A percentile compares a stretch with the other conserved stretches of the same genome.
These are phyloP conservation scores for Leucophenga maculata DNA, from an alignment of 2,888 invertebrate species.

Conservation along the genomic window DNA sequence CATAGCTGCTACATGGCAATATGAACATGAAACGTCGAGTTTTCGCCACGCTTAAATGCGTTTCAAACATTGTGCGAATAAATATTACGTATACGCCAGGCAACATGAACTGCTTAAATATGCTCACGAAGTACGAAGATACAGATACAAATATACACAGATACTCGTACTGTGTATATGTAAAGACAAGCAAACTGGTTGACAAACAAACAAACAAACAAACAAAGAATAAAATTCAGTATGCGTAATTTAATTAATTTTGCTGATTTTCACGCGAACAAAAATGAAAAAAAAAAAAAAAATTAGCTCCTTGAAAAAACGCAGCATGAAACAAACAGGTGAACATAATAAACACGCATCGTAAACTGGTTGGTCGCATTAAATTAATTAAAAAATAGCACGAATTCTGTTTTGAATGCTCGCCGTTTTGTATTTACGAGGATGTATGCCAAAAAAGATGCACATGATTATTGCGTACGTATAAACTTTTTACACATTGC, in stretches of 20 bases:
- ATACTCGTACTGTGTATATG: no score
- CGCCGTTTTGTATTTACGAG: no score
- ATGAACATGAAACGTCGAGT: no score
- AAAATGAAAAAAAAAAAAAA: no score
- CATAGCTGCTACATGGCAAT: no score
- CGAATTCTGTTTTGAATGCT: background rate
- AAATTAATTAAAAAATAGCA: constrained; percentile 13
- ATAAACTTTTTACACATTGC: no score
- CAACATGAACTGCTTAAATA: background rate
- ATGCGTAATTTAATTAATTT: constrained; percentile 8
- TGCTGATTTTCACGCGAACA: background rate
- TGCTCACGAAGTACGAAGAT: background rate
- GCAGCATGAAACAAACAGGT: no score
- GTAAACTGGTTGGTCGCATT: background rate
- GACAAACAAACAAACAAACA: background rate
- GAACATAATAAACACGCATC: background rate
- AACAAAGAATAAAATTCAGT: background rate
- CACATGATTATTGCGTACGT: no score
- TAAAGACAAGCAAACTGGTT: no score
- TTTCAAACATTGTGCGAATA: background rate
- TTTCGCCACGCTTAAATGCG: background rate
- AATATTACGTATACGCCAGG: background rate
- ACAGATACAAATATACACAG: background rate
- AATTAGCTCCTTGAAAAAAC: no score
- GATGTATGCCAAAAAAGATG: no score